Evolutionary conservation across 2,888 invertebrate species (phyloP), one percentile per base, ranked within the genome.

Genomic region (Dione juno): DNA sequence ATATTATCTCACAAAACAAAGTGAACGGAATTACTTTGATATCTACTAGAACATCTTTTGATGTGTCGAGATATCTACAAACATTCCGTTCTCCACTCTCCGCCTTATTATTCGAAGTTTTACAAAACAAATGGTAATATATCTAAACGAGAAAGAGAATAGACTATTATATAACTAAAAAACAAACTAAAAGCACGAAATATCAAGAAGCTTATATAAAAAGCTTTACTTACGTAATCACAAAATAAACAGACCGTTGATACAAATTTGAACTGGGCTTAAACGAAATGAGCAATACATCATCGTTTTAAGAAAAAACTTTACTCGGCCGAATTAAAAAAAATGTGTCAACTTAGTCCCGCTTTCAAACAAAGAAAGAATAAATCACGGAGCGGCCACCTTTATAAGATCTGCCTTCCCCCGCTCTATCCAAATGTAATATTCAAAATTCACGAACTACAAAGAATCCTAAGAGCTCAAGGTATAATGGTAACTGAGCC

Each of bases 281-380:
- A 58, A 69, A 59, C 65, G 57, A 75, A 69, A 75, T 54, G 67
- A 73, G 72, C 75, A 74, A 77, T 80, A 78, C 74, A 71, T 78
- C 79, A 79, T 77, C 72, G 69, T 72, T 72, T 75, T 66, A 73
- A 74, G 77, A 76, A 75, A 77, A 74, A 74, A 75, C 72, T 68
- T 67, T 68, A 74, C 72, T 67, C 70, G 75, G 67, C 71, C 75
- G 73, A 77, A 76, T 75, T 76, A 75, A 76, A 73, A 66, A 67
- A 68, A 81, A 82, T 83, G 83, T 88, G 89, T 89, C 89, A 90
- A 90, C 90, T 74, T 84, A 86, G 87, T 86, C 84, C 78, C 79
- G 84, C 82, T 66, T 80, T 81, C 87, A 88, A 90, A 91, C 92
- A 92, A 92, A 92, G 91, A 90, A 88, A 87, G 84, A 89, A 91